Evolutionary conservation across 2,797 vertebrate genomes (phyloP), one percentile per base, ranked within the genome.

Genomic region (Garrulus glandarius): DNA sequence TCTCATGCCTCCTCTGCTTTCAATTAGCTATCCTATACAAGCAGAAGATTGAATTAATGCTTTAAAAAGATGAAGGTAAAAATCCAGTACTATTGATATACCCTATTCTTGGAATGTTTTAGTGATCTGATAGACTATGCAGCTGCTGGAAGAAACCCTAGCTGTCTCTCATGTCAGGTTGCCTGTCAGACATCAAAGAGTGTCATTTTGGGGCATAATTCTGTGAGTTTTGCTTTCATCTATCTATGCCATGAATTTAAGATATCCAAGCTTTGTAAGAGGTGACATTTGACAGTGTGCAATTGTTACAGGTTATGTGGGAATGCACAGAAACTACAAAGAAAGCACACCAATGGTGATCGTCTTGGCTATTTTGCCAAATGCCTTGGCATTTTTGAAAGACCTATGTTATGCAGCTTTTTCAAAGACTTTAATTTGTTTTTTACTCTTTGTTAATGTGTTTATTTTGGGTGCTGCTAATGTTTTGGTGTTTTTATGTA

Each of bases 341-440:
- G 23, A 13, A 86, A 39, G 11, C 3, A 41, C 15, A 64, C 1
- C 4, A 39, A 6, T 36, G 13, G 5, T 0, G 0, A 27, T 26
- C 0, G 46, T 24, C 76, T 37, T 52, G 4, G 2, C 4, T 60
- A 26, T 67, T 81, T 94, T 43, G 7, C 24, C 24, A 63, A 71
- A 63, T 39, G 13, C 13, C 6, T 52, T 60, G 34, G 11, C 6
- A 83, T 69, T 47, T 72, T 10, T 44, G 16, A 77, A 44, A 67
- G 6, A 7, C 4, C 11, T 52, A 3, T 20, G 29, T 39, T 43
- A 52, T 8, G 11, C 24, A 79, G 10, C 4, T 59, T 86, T 79
- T 88, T 47, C 29, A 46, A 13, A 53, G 26, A 44, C 41, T 47
- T 59, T 55, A 0, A 6, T 52, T 75, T 63, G 5, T 30, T 47